Percentiles rank a stretch among this genome's conserved stretches.
Evolutionary conservation across 2,113 vertebrate genomes (phyloP).

Genomic region (Stegostoma tigrinum): DNA sequence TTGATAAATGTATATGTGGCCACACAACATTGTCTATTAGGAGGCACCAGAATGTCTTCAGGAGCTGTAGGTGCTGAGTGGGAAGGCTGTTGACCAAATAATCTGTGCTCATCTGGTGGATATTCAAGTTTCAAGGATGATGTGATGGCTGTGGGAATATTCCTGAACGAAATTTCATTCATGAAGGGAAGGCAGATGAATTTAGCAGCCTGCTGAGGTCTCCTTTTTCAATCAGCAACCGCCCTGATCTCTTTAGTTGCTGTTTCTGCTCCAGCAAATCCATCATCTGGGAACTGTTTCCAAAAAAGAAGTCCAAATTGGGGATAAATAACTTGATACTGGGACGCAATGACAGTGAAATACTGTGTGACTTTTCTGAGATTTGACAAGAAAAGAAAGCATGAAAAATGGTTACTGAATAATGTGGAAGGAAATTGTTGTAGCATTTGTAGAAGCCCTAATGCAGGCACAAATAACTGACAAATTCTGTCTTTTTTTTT

Average conservation of each 20-base stretch:
- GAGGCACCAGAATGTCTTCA: neutral
- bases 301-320: neutral
- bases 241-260: neutral
- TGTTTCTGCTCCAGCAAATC: neutral
- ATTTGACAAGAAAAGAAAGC: neutral
- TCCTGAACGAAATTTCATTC: neutral
- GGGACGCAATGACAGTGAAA: neutral
- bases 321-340: neutral
- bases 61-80: neutral
- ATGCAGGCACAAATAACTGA: neutral
- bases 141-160: neutral
- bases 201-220: neutral
- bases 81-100: neutral
- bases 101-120: neutral
- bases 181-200: neutral
- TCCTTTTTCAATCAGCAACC: neutral
- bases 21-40: neutral
- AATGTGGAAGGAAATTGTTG: neutral
- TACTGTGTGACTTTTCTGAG: neutral
- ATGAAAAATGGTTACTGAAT: neutral
- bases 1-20: neutral
- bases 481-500: neutral
- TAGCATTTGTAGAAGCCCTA: neutral
- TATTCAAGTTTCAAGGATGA: neutral
- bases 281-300: neutral